Base-by-base conservation (phyloP, 2,797 vertebrate species). In the Bovichtus variegatus region DNA sequence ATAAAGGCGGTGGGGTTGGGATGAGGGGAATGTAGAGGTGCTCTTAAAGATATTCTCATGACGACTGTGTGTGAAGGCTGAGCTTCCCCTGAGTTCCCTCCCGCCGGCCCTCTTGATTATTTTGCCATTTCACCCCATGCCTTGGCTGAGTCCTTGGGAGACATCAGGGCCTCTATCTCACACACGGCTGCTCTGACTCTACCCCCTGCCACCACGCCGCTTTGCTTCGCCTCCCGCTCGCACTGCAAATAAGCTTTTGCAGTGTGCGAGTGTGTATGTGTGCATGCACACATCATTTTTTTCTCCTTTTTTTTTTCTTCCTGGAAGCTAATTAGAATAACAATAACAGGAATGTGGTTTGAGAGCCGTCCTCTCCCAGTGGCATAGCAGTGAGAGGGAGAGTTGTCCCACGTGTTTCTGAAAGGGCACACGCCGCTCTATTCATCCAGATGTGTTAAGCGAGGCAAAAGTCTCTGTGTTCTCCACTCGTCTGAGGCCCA, bases 391-490 rank as follows among this genome's bases (percentile, higher is more conserved):
- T 71, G 75, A 82, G 87, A 90, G 89, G 86, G 78, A 86, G 86
- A 82, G 84, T 81, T 86, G 89, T 87, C 84, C 81, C 91, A 92
- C 87, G 78, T 91, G 81, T 70, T 74, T 73, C 80, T 94, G 90
- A 91, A 92, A 89, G 89, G 91, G 91, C 82, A 94, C 94, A 93
- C 93, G 93, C 80, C 87, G 74, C 91, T 93, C 92, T 87, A 91
- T 95, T 95, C 91, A 93, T 91, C 92, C 93, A 95, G 93, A 93
- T 95, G 93, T 93, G 93, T 93, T 87, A 87, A 92, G 90, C 87
- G 44, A 86, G 78, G 87, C 80, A 74, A 86, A 82, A 90, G 85
- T 90, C 88, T 81, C 89, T 59, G 78, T 83, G 82, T 90, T 87
- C 84, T 71, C 67, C 68, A 67, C 80, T 71, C 50, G 53, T 90